Evolutionary conservation across 2,797 vertebrate species (phyloP).

Genomic region (Remorina albescens): DNA sequence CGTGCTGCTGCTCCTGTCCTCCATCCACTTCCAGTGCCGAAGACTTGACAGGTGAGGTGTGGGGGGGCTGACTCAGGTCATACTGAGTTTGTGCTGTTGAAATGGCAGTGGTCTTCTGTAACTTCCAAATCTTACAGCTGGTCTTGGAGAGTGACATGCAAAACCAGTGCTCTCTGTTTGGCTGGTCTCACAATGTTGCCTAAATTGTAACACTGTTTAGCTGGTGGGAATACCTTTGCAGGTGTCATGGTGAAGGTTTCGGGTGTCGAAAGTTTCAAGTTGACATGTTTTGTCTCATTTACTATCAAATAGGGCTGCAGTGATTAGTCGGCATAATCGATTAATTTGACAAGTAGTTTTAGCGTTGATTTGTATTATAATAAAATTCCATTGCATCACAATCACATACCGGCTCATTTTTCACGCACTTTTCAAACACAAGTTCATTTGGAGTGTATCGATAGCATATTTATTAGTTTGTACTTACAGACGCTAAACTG

Average conservation of each 20-base stretch:
- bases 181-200: background rate
- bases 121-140: conserved; percentile 36
- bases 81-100: conserved; percentile 40
- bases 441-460: conserved; percentile 9
- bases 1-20: conserved; percentile 96
- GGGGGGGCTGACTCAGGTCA: conserved; percentile 21
- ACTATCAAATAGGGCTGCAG: too few relatives aligned
- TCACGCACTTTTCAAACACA: background rate
- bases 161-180: conserved; percentile 1
- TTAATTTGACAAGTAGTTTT: too few relatives aligned
- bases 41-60: conserved; percentile 95
- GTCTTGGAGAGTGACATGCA: conserved; percentile 19
- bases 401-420: background rate
- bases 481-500: background rate
- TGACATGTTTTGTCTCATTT: conserved; percentile 14
- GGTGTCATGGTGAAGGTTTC: conserved; percentile 27
- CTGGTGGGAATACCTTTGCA: conserved; percentile 27
- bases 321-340: too few relatives aligned
- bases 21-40: conserved; percentile 99
- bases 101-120: conserved; percentile 39
- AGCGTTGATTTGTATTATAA: too few relatives aligned
- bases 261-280: conserved; percentile 16
- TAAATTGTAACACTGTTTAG: conserved; percentile 18
- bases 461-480: background rate
- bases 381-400: too few relatives aligned